Evolutionary conservation across 2,797 vertebrate species (phyloP).

Genomic region (Kryptopterus vitreolus): DNA sequence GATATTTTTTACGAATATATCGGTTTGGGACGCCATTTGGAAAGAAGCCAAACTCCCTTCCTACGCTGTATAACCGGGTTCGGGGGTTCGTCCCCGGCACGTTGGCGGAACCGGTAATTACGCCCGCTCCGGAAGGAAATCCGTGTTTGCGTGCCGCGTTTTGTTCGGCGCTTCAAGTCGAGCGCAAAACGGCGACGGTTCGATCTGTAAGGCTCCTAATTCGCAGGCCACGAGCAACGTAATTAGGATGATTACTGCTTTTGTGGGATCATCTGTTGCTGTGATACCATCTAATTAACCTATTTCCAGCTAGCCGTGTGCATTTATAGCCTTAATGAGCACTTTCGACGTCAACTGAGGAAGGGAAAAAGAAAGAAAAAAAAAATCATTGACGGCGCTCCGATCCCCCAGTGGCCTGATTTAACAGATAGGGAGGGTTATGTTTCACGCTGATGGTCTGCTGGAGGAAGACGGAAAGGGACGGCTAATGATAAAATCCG

Average conservation of each 20-base stretch:
- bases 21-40: neutral
- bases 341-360: constrained; percentile 62
- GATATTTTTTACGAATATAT: neutral
- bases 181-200: constrained; percentile 54
- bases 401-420: constrained; percentile 54
- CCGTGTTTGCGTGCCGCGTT: neutral
- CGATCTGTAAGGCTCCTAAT: constrained; percentile 63
- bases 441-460: constrained; percentile 47
- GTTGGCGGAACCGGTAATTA: neutral
- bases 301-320: constrained; percentile 70
- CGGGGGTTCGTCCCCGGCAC: neutral
- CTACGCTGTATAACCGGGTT: neutral
- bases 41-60: neutral
- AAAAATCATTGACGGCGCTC: constrained; percentile 61
- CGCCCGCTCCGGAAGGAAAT: neutral
- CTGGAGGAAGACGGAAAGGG: constrained; percentile 33
- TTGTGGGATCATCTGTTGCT: constrained; percentile 71
- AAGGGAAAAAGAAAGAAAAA: too few relatives aligned
- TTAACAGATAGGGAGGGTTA: constrained; percentile 59
- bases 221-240: constrained; percentile 63
- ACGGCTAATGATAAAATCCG: constrained; percentile 49
- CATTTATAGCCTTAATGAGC: constrained; percentile 70
- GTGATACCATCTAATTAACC: constrained; percentile 74
- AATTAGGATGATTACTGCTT: constrained; percentile 72
- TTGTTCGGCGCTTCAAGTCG: constrained; percentile 44